Base-by-base conservation (phyloP, 53 echinoderm and acorn worm species). In the Arbacia lixula region DNA sequence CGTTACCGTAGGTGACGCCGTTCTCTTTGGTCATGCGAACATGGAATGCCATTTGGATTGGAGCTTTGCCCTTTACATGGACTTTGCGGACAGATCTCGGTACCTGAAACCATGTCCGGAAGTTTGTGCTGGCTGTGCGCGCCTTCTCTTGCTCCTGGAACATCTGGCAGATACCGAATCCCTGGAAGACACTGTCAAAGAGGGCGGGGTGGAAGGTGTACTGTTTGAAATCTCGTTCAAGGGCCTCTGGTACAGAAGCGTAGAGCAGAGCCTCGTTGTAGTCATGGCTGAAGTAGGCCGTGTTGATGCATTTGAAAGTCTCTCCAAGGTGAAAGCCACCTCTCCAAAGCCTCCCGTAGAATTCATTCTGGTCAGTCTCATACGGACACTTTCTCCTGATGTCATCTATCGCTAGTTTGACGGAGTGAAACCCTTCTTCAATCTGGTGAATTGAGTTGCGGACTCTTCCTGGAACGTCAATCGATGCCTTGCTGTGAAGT, bases 251-350 rank as follows among this genome's bases (percentile, higher is more conserved):
- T 17, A 94, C 83, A 26, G 94, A 88, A 36, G 94, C 88, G 54
- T 94, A 97, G 17, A 97, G 54, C 27, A 97, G 81, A 0, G 94
- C 94, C 57, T 97, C 98, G 11, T 85, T 92, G 80, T 92, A 94
- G 52, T 94, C 94, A 29, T 90, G 87, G 55, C 92, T 97, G 92
- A 97, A 97, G 87, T 92, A 94, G 26, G 93, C 98, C 37, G 88
- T 94, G 68, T 94, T 92, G 55, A 87, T 86, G 66, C 94, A 90
- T 52, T 86, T 81, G 62, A 97, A 97, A 19, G 83, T 94, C 1
- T 94, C 93, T 2, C 98, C 98, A 32, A 97, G 87, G 66, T 94
- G 92, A 68, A 97, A 97, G 0, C 98, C 98, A 62, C 98, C 94
- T 53, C 90, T 87, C 92, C 92, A 91, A 29, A 93, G 88, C 60